Evolutionary conservation across 1,140 invertebrate genomes (phyloP).

Genomic region (Helicoverpa armigera): DNA sequence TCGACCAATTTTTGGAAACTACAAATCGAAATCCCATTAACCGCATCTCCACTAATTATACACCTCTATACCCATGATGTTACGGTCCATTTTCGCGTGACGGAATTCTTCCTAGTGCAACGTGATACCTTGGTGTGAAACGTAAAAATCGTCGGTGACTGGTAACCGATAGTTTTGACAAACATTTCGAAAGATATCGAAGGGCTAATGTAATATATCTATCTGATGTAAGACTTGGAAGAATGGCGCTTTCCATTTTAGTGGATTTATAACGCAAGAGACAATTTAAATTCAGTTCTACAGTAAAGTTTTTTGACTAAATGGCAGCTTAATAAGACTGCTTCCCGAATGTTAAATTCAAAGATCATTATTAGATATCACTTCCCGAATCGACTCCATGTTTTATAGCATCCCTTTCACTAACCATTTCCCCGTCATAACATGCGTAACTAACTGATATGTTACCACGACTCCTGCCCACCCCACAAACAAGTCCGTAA

Average conservation of each 20-base stretch:
- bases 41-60: conserved; percentile 8
- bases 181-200: conserved; percentile 45
- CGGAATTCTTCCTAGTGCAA: background rate
- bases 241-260: background rate
- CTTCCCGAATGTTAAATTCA: background rate
- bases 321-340: too few species aligned
- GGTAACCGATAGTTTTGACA: conserved; percentile 56
- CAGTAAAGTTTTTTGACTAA: too few species aligned
- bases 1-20: conserved; percentile 56
- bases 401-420: conserved; percentile 14
- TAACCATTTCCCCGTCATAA: conserved; percentile 13
- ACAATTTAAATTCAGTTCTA: background rate
- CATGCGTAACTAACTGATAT: conserved; percentile 32
- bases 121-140: conserved; percentile 18
- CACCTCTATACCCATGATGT: background rate
- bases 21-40: conserved; percentile 40
- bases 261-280: background rate
- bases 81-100: background rate
- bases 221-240: background rate
- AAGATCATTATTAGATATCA: background rate
- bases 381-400: background rate
- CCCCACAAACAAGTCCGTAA: conserved; percentile 28
- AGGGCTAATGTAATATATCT: conserved; percentile 30
- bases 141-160: conserved; percentile 36
- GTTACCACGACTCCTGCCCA: conserved; percentile 26